Evolutionary conservation across 2,888 invertebrate species (phyloP).

Genomic region (Machimus atricapillus): DNA sequence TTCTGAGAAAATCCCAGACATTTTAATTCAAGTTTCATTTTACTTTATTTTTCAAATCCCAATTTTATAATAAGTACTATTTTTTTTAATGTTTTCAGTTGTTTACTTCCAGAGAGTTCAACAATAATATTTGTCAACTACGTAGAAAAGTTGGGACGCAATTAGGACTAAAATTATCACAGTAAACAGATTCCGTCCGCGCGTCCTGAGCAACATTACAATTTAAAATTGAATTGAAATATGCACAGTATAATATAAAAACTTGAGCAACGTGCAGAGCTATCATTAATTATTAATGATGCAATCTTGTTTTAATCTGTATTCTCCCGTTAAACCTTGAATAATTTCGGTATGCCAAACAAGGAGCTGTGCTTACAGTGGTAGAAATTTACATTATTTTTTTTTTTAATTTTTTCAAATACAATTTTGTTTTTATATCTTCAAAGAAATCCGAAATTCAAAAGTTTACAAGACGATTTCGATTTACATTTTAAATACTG

Average conservation of each 20-base stretch:
- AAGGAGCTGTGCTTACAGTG: not conserved
- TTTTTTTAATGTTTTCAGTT: not conserved
- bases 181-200: not conserved
- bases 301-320: not conserved
- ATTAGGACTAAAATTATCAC: not conserved
- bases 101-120: not conserved
- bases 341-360: too few relatives aligned
- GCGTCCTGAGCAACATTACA: not conserved
- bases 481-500: not conserved
- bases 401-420: not conserved
- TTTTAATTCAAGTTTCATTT: too few relatives aligned
- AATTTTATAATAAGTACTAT: not conserved
- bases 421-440: not conserved
- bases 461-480: not conserved
- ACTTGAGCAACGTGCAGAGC: not conserved
- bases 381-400: not conserved
- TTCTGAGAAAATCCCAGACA: too few relatives aligned
- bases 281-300: not conserved
- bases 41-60: too few relatives aligned
- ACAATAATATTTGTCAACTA: not conserved
- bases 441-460: not conserved
- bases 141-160: not conserved
- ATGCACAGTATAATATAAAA: not conserved
- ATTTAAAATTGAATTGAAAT: not conserved
- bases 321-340: not conserved